Percentiles rank a stretch among this genome's conserved stretches.
Evolutionary conservation across 2,113 vertebrate species (phyloP).

Genomic region (Megaceryle maxima): DNA sequence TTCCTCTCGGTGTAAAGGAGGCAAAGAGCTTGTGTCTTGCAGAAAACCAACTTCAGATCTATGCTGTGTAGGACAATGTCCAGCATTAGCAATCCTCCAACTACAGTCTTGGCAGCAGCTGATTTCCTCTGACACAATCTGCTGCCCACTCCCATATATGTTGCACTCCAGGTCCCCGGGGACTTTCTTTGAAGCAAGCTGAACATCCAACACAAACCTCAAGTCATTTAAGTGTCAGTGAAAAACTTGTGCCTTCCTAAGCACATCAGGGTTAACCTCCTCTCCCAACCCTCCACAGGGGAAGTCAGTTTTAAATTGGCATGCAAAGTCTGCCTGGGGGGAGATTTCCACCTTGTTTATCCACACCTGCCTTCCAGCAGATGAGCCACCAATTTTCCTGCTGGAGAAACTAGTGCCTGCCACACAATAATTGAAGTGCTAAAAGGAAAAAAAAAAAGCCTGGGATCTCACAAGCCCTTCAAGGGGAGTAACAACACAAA

Average conservation of each 20-base stretch:
- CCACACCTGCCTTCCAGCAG: not conserved
- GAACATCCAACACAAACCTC: not conserved
- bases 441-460: not conserved
- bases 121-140: not conserved
- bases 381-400: not conserved
- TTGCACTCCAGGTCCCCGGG: not conserved
- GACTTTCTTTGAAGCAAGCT: not conserved
- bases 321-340: not conserved
- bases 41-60: not conserved
- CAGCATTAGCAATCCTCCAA: not conserved
- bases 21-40: not conserved
- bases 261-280: not conserved
- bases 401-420: not conserved
- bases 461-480: not conserved
- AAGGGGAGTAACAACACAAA: not conserved
- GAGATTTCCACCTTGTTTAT: conserved; percentile 9
- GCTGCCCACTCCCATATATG: not conserved
- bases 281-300: not conserved
- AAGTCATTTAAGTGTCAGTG: not conserved
- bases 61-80: no score
- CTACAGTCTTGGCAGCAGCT: not conserved
- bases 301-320: not conserved
- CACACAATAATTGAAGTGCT: not conserved
- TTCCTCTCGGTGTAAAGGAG: no score
- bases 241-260: not conserved